Percentiles rank a stretch among this genome's conserved stretches.
Conservation (phyloP, 2,113 vertebrate species). For the Gymnogyps californianus region DNA sequence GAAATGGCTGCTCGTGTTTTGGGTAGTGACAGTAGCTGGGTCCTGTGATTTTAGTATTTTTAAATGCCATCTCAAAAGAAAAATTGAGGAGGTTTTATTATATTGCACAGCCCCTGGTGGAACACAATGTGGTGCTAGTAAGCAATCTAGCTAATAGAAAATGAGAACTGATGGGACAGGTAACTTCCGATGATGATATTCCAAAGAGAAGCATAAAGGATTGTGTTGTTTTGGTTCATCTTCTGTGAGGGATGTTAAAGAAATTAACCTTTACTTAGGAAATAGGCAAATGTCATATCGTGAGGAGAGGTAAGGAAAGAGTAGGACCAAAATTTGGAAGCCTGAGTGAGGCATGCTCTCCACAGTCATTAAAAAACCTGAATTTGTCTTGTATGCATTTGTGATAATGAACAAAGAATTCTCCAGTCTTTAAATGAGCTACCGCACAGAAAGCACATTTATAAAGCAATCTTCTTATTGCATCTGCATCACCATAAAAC, state of each 20-base stretch:
- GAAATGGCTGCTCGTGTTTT: not conserved
- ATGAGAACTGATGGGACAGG: not conserved
- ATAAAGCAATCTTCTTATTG: slow-evolving; percentile 8
- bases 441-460: not conserved
- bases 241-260: not conserved
- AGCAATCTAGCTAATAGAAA: not conserved
- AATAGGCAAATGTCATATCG: not conserved
- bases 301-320: not conserved
- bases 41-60: not conserved
- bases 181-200: not conserved
- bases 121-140: not conserved
- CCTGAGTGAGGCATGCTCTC: not conserved
- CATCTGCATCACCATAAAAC: not conserved
- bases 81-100: not conserved
- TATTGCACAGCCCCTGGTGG: not conserved
- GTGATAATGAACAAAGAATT: not conserved
- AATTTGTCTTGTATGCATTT: not conserved
- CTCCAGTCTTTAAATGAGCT: not conserved
- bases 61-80: not conserved
- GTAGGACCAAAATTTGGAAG: not conserved
- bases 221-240: not conserved
- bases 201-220: not conserved
- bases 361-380: not conserved
- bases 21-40: not conserved
- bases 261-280: not conserved